Evolutionary conservation across 2,888 invertebrate genomes (phyloP).

Genomic region (Eretmocerus hayati): DNA sequence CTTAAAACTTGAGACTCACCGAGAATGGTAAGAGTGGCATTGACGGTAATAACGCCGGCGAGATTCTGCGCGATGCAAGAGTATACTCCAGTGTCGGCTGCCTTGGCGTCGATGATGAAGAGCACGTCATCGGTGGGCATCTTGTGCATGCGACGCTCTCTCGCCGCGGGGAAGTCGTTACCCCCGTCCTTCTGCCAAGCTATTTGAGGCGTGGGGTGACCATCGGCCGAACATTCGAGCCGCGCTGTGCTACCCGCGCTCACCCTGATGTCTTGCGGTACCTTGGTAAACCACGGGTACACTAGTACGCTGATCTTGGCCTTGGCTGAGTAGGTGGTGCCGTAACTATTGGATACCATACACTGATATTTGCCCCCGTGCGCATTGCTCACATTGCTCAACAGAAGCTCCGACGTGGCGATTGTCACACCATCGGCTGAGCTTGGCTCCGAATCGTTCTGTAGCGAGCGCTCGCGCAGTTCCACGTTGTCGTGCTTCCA

Average conservation of each 20-base stretch:
- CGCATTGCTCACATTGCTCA: conserved; percentile 69
- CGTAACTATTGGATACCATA: conserved; percentile 81
- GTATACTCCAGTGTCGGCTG: conserved; percentile 84
- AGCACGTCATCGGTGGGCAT: conserved; percentile 87
- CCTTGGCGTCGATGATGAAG: conserved; percentile 86
- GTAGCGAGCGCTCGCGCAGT: conserved; percentile 42
- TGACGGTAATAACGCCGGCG: conserved; percentile 79
- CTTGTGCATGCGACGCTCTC: conserved; percentile 87
- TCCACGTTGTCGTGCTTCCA: conserved; percentile 85
- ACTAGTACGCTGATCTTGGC: conserved; percentile 82
- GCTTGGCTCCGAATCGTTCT: conserved; percentile 48
- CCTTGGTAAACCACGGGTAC: conserved; percentile 79
- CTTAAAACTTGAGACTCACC: conserved; percentile 40
- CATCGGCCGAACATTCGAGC: conserved; percentile 85
- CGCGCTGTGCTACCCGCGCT: conserved; percentile 79
- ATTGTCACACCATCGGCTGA: conserved; percentile 56
- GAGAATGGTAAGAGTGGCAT: conserved; percentile 76
- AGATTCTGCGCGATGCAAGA: conserved; percentile 88
- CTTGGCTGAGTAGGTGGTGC: conserved; percentile 80
- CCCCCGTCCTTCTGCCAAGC: conserved; percentile 90
- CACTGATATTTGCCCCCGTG: conserved; percentile 91
- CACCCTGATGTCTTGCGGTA: conserved; percentile 76
- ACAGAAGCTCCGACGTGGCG: conserved; percentile 65
- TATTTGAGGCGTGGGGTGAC: conserved; percentile 82
- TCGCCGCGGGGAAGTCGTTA: conserved; percentile 89